Base-by-base conservation (phyloP, 2,888 invertebrate genomes). In the Ormyrus rosae region DNA sequence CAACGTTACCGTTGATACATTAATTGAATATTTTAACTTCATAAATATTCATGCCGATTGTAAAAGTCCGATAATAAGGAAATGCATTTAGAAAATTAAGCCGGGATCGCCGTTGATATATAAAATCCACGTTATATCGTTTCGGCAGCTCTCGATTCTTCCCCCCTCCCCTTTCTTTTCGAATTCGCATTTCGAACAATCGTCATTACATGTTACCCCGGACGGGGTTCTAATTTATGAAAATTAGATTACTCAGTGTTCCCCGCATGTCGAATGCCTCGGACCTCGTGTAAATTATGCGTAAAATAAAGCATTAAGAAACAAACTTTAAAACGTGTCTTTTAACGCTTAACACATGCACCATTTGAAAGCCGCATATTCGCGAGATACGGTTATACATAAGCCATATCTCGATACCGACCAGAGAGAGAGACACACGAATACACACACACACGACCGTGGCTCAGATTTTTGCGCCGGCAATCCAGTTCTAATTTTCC, bases 401-500 rank as follows among this genome's bases (percentile, higher is more conserved):
- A 34, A 34, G 34, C 34, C 3, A 34, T 34, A 34, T 34, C 34
- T 34, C 34, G 34, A 34, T 34, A 34, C 34, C 34, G 34, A 34
- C 34, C 34, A 34, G 34, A 34, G 34, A 34, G 2, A 34, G 2
- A 34, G 2, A 51, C 34, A 11, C 11, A n/a, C n/a, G 53, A 8
- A 45, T 63, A 7, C 13, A 9, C 55, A 34, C 51, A 34, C 34
- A 50, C 9, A 34, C 2, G 45, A 48, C 45, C 51, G 50, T 6
- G 6, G 34, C 34, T 4, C 8, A 13, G 63, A 53, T 19, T 60
- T 77, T 77, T 34, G 0, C 56, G 8, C 0, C 64, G 77, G n/a
- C 69, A 51, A 77, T 77, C 77, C 77, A 70, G 77, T 70, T 77
- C 58, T 45, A 64, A 64, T 70, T 56, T 70, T 63, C 63, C 71